Evolutionary conservation across 2,113 vertebrate genomes (phyloP).

Genomic region (Mohoua ochrocephala): DNA sequence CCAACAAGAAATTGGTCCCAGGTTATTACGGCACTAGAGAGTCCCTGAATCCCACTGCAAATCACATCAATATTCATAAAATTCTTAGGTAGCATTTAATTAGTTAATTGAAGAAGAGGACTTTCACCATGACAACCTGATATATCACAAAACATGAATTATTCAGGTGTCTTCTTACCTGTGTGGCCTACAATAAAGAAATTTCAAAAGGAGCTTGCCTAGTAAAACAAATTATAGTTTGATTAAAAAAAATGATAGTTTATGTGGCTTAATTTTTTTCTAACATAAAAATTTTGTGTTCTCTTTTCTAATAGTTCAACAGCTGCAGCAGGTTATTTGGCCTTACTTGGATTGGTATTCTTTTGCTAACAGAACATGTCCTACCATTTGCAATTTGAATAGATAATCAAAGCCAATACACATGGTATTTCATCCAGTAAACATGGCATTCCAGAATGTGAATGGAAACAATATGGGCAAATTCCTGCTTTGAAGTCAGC

Average conservation of each 20-base stretch:
- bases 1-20: neutral
- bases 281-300: neutral
- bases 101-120: neutral
- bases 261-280: neutral
- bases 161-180: neutral
- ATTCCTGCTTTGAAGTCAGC: constrained; percentile 20
- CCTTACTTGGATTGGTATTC: neutral
- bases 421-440: neutral
- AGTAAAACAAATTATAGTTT: neutral
- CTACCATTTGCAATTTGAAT: neutral
- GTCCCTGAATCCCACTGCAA: neutral
- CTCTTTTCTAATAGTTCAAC: neutral
- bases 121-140: neutral
- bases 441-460: neutral
- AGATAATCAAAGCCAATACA: neutral
- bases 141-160: neutral
- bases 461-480: neutral
- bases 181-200: neutral
- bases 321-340: neutral
- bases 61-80: neutral
- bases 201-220: neutral
- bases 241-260: neutral
- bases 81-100: neutral
- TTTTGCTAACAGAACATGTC: neutral
- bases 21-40: neutral